Conservation (phyloP, 2,888 invertebrate genomes). For the Biston betularia region DNA sequence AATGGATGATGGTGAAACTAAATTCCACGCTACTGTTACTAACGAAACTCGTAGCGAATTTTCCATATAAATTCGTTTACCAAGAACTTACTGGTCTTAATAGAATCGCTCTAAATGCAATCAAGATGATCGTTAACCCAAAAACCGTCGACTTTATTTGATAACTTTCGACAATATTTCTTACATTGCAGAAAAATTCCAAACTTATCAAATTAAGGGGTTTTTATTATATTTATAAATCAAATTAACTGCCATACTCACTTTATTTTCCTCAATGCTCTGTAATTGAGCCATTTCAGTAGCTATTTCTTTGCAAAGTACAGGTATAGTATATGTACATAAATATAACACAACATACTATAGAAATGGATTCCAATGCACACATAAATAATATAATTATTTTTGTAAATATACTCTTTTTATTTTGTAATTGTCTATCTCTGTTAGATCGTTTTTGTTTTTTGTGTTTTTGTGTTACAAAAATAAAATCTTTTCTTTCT, state of each 20-base stretch:
- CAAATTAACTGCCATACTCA: slow-evolving; percentile 47
- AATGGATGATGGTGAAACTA: too few species aligned
- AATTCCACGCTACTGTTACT: background rate
- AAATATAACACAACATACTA: too few species aligned
- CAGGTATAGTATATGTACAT: too few species aligned
- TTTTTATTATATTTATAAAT: slow-evolving; percentile 57
- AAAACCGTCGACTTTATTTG: slow-evolving; percentile 19
- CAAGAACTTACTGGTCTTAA: slow-evolving; percentile 23
- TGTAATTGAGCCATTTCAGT: background rate
- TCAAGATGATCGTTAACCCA: slow-evolving; percentile 21
- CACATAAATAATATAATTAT: too few species aligned
- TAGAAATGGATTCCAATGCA: too few species aligned
- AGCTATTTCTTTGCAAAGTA: too few species aligned
- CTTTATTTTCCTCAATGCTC: slow-evolving; percentile 1
- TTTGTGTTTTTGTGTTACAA: too few species aligned
- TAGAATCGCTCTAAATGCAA: slow-evolving; percentile 20
- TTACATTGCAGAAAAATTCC: slow-evolving; percentile 37
- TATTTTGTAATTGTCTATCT: too few species aligned
- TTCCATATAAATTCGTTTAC: slow-evolving; percentile 7
- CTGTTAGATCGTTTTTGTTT: too few species aligned
- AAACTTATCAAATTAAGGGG: slow-evolving; percentile 58
- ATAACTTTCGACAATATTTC: slow-evolving; percentile 31
- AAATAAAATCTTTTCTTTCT: too few species aligned
- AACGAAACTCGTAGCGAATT: background rate
- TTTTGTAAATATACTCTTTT: too few species aligned